phyloP scores from a whole-genome alignment of 2,113 vertebrate species.

The Xenopus laevis region DNA sequence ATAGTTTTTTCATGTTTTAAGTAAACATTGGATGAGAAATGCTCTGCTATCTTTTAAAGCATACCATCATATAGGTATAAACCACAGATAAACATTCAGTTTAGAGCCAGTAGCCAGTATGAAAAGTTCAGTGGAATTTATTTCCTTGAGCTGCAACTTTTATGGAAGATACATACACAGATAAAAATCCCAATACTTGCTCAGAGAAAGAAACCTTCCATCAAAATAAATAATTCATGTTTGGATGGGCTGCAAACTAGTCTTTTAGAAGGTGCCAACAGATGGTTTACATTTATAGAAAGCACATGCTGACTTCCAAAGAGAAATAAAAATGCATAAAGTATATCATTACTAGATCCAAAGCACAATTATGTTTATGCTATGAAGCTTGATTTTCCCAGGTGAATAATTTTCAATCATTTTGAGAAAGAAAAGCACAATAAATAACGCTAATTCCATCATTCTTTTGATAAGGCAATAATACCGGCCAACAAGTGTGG shows the following conservation, averaged over 20 bases:
- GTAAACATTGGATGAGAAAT: too few species aligned
- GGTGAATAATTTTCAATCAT: conserved; percentile 62
- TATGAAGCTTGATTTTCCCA: conserved; percentile 59
- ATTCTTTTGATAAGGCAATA: conserved; percentile 28
- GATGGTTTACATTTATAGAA: conserved; percentile 79
- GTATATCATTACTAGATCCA: conserved; percentile 64
- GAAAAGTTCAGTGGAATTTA: conserved; percentile 1
- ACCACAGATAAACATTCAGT: not conserved
- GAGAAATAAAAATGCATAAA: conserved; percentile 76
- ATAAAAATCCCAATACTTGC: conserved; percentile 50
- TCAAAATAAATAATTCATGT: conserved; percentile 77
- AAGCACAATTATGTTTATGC: conserved; percentile 61
- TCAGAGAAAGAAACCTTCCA: conserved; percentile 55
- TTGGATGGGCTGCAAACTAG: conserved; percentile 68
- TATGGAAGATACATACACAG: conserved; percentile 31
- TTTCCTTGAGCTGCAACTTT: conserved; percentile 53
- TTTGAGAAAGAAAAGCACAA: conserved; percentile 48
- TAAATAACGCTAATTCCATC: conserved; percentile 30
- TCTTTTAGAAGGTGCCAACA: conserved; percentile 75
- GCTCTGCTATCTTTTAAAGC: too few species aligned
- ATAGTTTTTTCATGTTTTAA: too few species aligned
- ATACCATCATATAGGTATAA: not conserved
- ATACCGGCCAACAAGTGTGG: not conserved
- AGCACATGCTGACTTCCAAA: conserved; percentile 69
- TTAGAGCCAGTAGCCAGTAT: too few species aligned